Conservation (phyloP, 2,113 vertebrate genomes). For the Oophaga pumilio region DNA sequence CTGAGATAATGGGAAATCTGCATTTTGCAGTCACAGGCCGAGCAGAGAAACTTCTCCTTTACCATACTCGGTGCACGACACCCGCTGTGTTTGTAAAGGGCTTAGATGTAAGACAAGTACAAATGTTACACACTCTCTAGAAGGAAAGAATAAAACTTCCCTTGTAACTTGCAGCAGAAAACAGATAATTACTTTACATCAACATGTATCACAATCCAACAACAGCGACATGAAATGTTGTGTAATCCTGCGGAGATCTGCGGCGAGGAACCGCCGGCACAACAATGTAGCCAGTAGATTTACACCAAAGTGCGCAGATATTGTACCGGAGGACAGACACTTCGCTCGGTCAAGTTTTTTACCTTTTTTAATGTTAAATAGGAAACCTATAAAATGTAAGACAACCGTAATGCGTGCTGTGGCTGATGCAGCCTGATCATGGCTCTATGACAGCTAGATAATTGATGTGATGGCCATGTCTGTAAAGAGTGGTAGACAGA, state of each 20-base stretch:
- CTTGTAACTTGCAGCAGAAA: slow-evolving; percentile 5
- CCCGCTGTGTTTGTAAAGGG: slow-evolving; percentile 21
- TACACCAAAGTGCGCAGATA: neutral
- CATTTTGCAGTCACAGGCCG: neutral
- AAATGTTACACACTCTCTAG: slow-evolving; percentile 25
- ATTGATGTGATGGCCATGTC: no score
- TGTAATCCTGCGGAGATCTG: slow-evolving; percentile 1
- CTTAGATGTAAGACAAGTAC: slow-evolving; percentile 42
- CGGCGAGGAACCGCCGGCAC: neutral
- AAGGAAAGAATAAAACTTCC: neutral
- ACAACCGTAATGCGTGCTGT: no score
- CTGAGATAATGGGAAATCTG: neutral
- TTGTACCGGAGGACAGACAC: neutral
- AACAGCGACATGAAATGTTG: neutral
- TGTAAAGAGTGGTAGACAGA: no score
- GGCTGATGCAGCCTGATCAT: no score
- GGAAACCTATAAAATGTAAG: no score
- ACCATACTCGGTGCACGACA: neutral
- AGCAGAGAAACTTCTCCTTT: neutral
- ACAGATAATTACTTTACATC: slow-evolving; percentile 37
- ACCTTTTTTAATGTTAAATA: neutral
- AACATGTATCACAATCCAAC: slow-evolving; percentile 31
- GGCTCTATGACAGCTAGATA: no score
- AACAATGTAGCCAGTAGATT: neutral
- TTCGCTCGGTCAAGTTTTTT: neutral